phyloP scores from a whole-genome alignment of 2,888 invertebrate genomes.

The Cosmia pyralina region DNA sequence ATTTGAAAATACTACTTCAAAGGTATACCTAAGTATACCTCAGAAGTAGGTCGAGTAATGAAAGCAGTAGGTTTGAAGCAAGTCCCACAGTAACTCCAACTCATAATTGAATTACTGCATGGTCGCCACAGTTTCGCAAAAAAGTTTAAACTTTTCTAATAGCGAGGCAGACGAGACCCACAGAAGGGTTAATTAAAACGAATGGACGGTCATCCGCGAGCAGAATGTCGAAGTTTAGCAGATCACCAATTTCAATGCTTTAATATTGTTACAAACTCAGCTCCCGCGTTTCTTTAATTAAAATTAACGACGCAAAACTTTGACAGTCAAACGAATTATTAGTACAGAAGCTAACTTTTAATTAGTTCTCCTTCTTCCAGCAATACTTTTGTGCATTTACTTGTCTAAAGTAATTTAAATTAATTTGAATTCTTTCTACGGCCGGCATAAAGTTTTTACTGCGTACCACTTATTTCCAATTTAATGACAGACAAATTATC shows the following conservation, averaged over 20 bases:
- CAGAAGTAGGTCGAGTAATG: slow-evolving; percentile 41
- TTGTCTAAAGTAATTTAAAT: slow-evolving; percentile 85
- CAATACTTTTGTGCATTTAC: slow-evolving; percentile 87
- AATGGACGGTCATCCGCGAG: slow-evolving; percentile 87
- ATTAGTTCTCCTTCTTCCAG: slow-evolving; percentile 87
- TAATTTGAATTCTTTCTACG: slow-evolving; percentile 84
- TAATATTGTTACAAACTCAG: slow-evolving; percentile 89
- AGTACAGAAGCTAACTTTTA: slow-evolving; percentile 89
- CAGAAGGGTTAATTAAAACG: slow-evolving; percentile 89
- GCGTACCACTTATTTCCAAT: slow-evolving; percentile 49
- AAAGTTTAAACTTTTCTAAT: slow-evolving; percentile 80
- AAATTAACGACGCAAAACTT: slow-evolving; percentile 90
- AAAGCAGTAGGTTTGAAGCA: slow-evolving; percentile 56
- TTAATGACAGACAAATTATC: slow-evolving; percentile 56
- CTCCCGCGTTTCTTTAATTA: slow-evolving; percentile 89
- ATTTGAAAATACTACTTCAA: no score
- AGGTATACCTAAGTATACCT: slow-evolving; percentile 7
- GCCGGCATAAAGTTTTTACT: slow-evolving; percentile 59
- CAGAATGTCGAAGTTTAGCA: slow-evolving; percentile 88
- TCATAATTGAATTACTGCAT: slow-evolving; percentile 83
- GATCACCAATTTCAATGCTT: slow-evolving; percentile 90
- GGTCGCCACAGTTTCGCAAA: slow-evolving; percentile 73
- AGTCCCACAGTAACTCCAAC: slow-evolving; percentile 69
- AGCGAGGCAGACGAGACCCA: slow-evolving; percentile 80
- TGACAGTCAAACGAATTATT: slow-evolving; percentile 90